Evolutionary conservation across 2,113 vertebrate species (phyloP), one percentile per base, ranked within the genome.

Genomic region (Lepus europaeus): DNA sequence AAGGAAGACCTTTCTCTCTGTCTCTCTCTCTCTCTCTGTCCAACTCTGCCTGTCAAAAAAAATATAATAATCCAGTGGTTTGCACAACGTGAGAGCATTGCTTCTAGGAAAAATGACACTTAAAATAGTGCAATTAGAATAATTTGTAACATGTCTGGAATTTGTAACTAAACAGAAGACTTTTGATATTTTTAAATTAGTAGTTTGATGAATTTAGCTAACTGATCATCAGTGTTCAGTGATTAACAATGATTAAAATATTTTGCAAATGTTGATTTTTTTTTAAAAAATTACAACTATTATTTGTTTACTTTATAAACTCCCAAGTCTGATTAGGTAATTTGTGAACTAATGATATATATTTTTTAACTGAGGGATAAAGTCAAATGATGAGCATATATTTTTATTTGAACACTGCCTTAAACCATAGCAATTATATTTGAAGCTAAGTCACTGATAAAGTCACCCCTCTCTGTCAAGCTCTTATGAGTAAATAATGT

Each of bases 271-370:
- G 14, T 90, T 66, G 45, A 19, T 23, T 90, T 94, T 92, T 91
- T 61, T 14, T 20, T 6, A 45, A 45, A 45, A 45, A 19, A 53
- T 3, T 82, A 61, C 0, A 56, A 13, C 20, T 16, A 31, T 68
- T 63, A 29, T 51, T 90, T 83, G 74, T 56, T 90, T 84, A 82
- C 56, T 79, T 89, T 82, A 82, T 87, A 86, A 93, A 88, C 9
- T 78, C 36, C 25, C 16, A 82, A 91, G 36, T 89, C 51, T 49
- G 69, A 81, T 92, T 93, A 89, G 17, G 10, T 72, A 64, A 17
- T 49, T 91, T 72, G 39, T 81, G 31, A 90, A 89, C 20, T 85
- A 69, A 33, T 68, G 25, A 17, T n/a, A n/a, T 0, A 45, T 82
- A 45, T 85, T 53, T 91, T 91, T 72, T 27, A 76, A 83, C 9